Evolutionary conservation across 2,113 vertebrate genomes (phyloP), one percentile per base, ranked within the genome.

Genomic region (Furnarius figulus): DNA sequence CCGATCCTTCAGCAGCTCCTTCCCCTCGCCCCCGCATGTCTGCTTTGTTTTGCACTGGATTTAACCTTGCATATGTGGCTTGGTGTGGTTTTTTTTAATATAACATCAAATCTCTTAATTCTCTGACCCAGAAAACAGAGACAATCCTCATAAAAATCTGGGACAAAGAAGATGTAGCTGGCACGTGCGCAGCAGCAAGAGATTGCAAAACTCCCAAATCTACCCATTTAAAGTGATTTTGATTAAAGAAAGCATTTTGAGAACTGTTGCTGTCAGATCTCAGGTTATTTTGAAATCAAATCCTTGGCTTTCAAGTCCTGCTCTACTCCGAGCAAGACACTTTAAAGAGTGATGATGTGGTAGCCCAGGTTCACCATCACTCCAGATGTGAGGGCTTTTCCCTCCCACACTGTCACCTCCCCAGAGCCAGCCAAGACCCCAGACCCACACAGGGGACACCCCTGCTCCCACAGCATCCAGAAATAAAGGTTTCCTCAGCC

Each of bases 31-130:
- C 80, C 79, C 6, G 2, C 81, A 63, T 3, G 17, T 70, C 75
- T 72, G 87, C 77, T 95, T 93, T 95, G 78, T 94, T 96, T 95
- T 90, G 80, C 40, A 4, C 49, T 47, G 85, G 93, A 85, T 92
- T 97, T 96, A 83, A 97, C 87, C 91, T 95, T 73, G 86, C 58
- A 35, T 93, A 50, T 70, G 72, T 59, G 76, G 79, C 67, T 92
- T 71, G 94, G 88, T 95, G 82, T 73, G 58, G 28, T 9, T 70
- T 87, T 63, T 92, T 94, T 94, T 83, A 92, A 95, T 73, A 63
- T 90, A 96, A 95, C 95, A 95, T 95, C 92, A 95, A 96, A 97
- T 97, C 97, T 97, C 96, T 96, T 97, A 97, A 97, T 96, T 97
- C 97, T 97, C 85, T 97, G 97, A 97, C 96, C 97, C 85, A 97